Conservation (phyloP, 1,140 invertebrate species). For the Yoshiicerus persimilis region DNA sequence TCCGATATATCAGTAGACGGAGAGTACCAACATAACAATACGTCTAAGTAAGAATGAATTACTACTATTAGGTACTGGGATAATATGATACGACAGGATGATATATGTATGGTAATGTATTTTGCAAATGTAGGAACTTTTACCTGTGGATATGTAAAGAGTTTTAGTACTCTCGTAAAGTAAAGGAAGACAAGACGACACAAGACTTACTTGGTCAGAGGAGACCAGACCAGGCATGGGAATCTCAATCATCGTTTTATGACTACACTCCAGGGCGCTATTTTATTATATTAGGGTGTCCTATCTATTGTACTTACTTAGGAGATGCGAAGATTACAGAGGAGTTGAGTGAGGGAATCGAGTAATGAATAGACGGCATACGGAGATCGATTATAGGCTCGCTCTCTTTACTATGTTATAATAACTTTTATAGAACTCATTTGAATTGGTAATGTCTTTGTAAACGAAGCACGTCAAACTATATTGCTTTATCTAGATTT, state of each 20-base stretch:
- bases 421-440: not conserved
- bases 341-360: not conserved
- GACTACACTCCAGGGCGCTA: constrained; percentile 10
- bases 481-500: not conserved
- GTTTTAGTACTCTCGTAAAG: constrained; percentile 20
- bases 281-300: constrained; percentile 7
- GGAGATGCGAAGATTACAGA: not conserved
- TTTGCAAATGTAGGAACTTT: not conserved
- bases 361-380: constrained; percentile 22
- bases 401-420: not conserved
- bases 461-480: not conserved
- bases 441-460: constrained; percentile 12
- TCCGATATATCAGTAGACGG: too few species aligned
- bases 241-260: constrained; percentile 12
- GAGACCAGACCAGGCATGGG: not conserved
- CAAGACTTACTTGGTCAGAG: not conserved
- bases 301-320: not conserved
- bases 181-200: not conserved
- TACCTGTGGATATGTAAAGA: not conserved
- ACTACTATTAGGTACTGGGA: too few species aligned
- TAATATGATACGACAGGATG: not conserved
- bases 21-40: too few species aligned
- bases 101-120: not conserved
- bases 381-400: not conserved
- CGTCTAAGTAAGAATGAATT: too few species aligned